Percentiles rank a stretch among this genome's conserved stretches.
phyloP scores from a whole-genome alignment of 2,113 vertebrate genomes.

The Ptyas mucosa region DNA sequence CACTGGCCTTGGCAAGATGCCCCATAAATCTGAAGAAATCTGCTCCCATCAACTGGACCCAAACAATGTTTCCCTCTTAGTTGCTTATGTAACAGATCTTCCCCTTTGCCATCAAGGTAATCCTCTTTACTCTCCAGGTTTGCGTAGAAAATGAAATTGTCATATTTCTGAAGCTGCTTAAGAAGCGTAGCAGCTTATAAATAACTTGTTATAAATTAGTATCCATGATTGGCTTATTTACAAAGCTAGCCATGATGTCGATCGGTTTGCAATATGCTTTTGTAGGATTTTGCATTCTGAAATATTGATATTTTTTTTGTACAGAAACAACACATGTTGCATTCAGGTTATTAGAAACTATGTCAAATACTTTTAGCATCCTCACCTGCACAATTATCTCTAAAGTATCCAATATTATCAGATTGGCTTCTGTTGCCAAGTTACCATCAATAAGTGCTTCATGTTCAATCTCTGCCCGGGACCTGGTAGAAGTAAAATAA shows the following conservation, averaged over 20 bases:
- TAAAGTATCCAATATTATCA: constrained; percentile 94
- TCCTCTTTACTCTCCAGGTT: neutral
- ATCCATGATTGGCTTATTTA: neutral
- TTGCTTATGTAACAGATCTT: neutral
- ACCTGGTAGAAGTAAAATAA: constrained; percentile 72
- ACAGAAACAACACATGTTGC: neutral
- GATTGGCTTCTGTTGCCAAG: constrained; percentile 94
- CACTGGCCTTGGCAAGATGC: neutral
- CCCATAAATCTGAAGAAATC: neutral
- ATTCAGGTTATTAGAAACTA: neutral
- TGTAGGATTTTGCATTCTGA: neutral
- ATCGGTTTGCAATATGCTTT: neutral
- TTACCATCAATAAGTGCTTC: constrained; percentile 98
- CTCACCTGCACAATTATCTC: constrained; percentile 95
- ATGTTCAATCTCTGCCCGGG: constrained; percentile 94
- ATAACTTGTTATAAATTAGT: no score
- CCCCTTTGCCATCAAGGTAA: neutral
- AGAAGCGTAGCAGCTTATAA: no score
- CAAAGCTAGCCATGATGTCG: neutral
- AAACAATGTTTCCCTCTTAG: neutral
- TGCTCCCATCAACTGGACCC: neutral
- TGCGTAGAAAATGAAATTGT: neutral
- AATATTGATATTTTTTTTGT: neutral
- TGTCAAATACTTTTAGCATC: neutral
- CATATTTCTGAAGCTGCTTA: neutral